Conservation (phyloP, 1,140 invertebrate species). For the Sarcophaga peregrina region DNA sequence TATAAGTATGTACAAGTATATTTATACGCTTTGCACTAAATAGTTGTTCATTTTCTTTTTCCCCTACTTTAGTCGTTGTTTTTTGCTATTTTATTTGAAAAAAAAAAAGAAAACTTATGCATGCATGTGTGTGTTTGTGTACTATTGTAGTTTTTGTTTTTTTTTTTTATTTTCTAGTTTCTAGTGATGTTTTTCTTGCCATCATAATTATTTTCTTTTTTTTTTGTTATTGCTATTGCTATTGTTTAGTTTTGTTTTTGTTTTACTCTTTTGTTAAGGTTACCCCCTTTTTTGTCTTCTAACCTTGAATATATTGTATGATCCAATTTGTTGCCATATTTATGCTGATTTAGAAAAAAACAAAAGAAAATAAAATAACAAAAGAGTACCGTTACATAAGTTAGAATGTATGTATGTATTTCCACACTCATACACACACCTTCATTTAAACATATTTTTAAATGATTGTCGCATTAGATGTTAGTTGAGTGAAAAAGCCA, state of each 20-base stretch:
- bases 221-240: conserved; percentile 17
- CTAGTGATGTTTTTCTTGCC: no score
- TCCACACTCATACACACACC: no score
- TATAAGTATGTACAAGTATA: neutral
- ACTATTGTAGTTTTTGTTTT: no score
- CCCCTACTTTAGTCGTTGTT: neutral
- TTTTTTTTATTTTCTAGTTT: no score
- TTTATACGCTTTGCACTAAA: neutral
- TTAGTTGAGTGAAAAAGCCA: conserved; percentile 26
- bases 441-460: no score
- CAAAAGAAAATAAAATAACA: neutral
- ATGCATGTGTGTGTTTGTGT: neutral
- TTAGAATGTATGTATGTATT: no score
- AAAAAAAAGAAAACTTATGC: neutral
- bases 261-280: conserved; percentile 25
- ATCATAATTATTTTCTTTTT: neutral
- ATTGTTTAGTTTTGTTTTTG: conserved; percentile 8
- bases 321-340: conserved; percentile 36
- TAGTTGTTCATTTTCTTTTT: neutral
- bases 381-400: neutral
- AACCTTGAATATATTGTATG: conserved; percentile 30
- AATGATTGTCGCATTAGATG: conserved; percentile 2
- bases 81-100: neutral
- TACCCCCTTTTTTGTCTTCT: conserved; percentile 18
- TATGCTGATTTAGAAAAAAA: conserved; percentile 31